Base-by-base conservation (phyloP, 37 sponge, comb jelly and placozoan species). In the Trichoplax adhaerens region DNA sequence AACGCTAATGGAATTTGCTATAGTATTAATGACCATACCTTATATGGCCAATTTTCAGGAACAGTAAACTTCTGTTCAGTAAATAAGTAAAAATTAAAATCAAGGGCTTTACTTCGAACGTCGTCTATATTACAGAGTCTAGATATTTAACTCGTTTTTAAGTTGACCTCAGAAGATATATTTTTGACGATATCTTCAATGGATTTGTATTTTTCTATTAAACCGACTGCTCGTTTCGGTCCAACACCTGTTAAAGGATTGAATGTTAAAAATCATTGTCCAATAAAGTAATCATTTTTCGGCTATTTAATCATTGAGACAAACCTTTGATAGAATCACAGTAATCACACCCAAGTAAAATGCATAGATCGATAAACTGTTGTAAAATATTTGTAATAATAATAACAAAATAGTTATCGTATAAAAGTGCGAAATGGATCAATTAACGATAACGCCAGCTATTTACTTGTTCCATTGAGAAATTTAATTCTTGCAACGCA, bases 281-380 rank as follows among this genome's bases (percentile, higher is more conserved):
- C 29, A 29, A 29, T 29, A 29, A 29, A 29, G 29, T 29, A 5
- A 58, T 58, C 67, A 72, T 8, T 4, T 71, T 5, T 71, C 5
- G 3, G 3, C 10, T 10, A 58, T 55, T 48, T 29, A 46, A 48
- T 64, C 48, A 58, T 29, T 46, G 70, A 0, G 1, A 57, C 69
- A 3, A 47, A 94, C 95, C 98, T 81, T 78, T 88, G 3, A 88
- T 88, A 56, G 99, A 84, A 53, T 91, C 93, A 76, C 94, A 88
- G 82, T 97, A 97, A 69, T 97, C 99, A 85, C 99, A 97, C 1
- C 99, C 99, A 7, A 97, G 81, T 1, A 97, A 78, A 69, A 97
- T 97, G 58, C 99, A 91, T 61, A 97, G 73, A 71, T 97, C 99
- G 64, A 97, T 89, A 69, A 97, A 97, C 93, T 93, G 58, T 2